A percentile compares a stretch with the other conserved stretches of the same genome.
These are phyloP conservation scores for Antrozous pallidus DNA, from an alignment of 2,797 vertebrate species.

Conservation along the genomic window DNA sequence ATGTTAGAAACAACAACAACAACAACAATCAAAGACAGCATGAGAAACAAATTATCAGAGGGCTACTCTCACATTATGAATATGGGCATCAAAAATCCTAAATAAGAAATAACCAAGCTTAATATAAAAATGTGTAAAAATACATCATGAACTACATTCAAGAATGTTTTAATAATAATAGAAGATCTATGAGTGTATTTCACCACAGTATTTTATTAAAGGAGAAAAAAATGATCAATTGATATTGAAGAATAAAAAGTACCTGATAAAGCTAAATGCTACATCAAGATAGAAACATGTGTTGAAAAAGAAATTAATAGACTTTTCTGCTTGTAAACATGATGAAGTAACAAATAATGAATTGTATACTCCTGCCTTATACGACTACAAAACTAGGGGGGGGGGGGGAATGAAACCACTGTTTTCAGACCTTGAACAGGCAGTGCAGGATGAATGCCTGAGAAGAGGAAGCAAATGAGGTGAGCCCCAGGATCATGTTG, in stretches of 20 bases:
- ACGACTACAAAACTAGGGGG: background rate
- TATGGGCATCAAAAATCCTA: background rate
- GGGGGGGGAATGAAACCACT: background rate
- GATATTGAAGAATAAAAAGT: background rate
- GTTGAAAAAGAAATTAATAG: background rate
- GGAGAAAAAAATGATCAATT: background rate
- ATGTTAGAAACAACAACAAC: background rate
- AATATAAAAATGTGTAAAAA: background rate
- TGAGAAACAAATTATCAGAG: background rate
- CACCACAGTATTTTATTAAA: slow-evolving; percentile 9
- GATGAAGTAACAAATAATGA: background rate
- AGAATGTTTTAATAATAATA: background rate
- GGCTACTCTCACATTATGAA: background rate
- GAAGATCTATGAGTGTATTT: background rate
- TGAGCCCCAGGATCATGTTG: background rate
- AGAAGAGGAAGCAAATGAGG: background rate
- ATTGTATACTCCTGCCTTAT: background rate
- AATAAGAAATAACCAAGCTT: background rate
- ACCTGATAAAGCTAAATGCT: background rate
- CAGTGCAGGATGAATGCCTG: background rate
- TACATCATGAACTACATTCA: background rate
- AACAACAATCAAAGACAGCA: background rate
- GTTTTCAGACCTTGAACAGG: background rate
- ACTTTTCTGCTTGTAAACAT: background rate
- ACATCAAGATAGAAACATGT: background rate